Conservation (phyloP, 2,113 vertebrate genomes). For the Pelodiscus sinensis region DNA sequence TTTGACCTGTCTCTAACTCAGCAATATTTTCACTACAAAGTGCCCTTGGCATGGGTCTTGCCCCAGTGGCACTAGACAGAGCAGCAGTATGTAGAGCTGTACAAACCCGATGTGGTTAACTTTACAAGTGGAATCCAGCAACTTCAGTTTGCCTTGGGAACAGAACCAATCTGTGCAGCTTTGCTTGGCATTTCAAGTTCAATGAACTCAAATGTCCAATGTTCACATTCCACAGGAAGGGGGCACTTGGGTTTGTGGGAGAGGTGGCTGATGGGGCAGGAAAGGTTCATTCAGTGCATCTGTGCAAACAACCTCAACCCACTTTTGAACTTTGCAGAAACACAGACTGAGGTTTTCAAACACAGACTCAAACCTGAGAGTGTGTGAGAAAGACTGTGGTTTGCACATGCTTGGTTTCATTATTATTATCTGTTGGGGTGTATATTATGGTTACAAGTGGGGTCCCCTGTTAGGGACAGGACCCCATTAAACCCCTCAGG, state of each 20-base stretch:
- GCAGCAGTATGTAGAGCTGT: neutral
- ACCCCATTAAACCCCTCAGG: neutral
- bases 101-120: neutral
- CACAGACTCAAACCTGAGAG: neutral
- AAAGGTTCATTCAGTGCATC: neutral
- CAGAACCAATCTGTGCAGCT: accelerated
- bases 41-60: neutral
- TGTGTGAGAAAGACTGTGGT: neutral
- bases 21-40: neutral
- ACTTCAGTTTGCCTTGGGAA: neutral
- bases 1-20: neutral
- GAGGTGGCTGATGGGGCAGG: neutral
- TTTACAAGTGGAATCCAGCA: conserved; percentile 3
- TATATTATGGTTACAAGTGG: neutral
- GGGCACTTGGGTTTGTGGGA: neutral
- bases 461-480: neutral
- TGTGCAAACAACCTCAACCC: neutral
- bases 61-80: neutral
- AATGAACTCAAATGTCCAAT: neutral
- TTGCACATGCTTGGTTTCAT: neutral
- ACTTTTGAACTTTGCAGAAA: neutral
- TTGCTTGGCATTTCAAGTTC: neutral
- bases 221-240: neutral
- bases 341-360: neutral
- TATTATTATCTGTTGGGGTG: neutral